Evolutionary conservation across 2,888 invertebrate species (phyloP), one percentile per base, ranked within the genome.

Genomic region (Dryococelus australis): DNA sequence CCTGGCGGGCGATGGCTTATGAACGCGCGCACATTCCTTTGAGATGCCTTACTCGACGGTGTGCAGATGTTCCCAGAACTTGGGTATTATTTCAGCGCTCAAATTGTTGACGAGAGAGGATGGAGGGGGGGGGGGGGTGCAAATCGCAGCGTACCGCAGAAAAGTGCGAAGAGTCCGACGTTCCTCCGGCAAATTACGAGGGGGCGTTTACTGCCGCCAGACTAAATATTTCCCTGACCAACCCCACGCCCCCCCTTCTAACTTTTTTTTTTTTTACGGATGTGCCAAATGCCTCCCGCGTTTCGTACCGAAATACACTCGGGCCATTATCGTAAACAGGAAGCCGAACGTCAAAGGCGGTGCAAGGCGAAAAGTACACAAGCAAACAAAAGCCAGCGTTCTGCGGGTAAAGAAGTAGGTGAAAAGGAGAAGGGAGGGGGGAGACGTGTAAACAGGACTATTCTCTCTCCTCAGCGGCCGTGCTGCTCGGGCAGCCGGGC

Each of bases 291-390:
- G 47, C 47, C 47, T 12, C 12, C 9, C 47, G 6, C 10, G 10
- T 8, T 24, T 20, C 24, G 65, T 24, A 65, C 65, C 65, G 65
- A 65, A 65, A 65, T 65, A 65, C 8, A 65, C 65, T 5, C 65
- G 65, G 24, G 20, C 65, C 65, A 47, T 24, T 65, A 65, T 65
- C 65, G 65, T 65, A 13, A 65, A 65, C 65, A 65, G 10, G 10
- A 16, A 16, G 65, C 16, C 10, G 65, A 65, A 65, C 65, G 65
- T 65, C 65, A 65, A 65, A 65, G 20, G 65, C 65, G 65, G 65
- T 65, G 65, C 65, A 65, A 65, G 65, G 65, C 65, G 65, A 65
- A 65, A 65, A 65, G 65, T 65, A 16, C 65, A 65, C 65, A 65
- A 65, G 65, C 65, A 65, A 65, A 65, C 65, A 65, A 47, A 47